phyloP scores from a whole-genome alignment of 2,888 invertebrate species.

The Cinara cedri region DNA sequence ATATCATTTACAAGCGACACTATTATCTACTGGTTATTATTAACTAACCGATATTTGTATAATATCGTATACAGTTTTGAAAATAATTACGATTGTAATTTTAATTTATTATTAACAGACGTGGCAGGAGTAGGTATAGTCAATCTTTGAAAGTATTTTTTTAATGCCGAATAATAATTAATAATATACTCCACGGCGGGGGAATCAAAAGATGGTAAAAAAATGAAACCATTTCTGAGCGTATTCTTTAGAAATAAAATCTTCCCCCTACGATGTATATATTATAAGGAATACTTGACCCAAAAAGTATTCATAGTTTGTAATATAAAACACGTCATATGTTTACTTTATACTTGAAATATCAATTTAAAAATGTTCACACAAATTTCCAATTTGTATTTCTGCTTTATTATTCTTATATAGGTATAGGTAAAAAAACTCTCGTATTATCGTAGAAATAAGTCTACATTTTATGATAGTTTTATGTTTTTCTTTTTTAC shows the following conservation, averaged over 20 bases:
- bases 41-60: too few species aligned
- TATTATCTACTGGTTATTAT: too few species aligned
- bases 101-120: too few species aligned
- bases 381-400: constrained; percentile 42
- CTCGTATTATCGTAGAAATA: too few species aligned
- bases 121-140: too few species aligned
- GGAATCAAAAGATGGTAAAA: neutral
- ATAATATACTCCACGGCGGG: neutral
- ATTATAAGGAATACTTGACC: constrained; percentile 41
- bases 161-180: neutral
- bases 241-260: constrained; percentile 19
- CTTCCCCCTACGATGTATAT: neutral
- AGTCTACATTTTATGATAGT: too few species aligned
- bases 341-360: constrained; percentile 47
- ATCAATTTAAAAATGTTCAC: constrained; percentile 29
- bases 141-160: neutral
- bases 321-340: constrained; percentile 1
- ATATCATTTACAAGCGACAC: too few species aligned
- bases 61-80: too few species aligned
- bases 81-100: too few species aligned
- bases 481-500: too few species aligned
- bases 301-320: constrained; percentile 27
- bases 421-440: too few species aligned
- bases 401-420: constrained; percentile 1
- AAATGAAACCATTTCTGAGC: neutral